Base-by-base conservation (phyloP, 35 echinoderm and acorn worm genomes). In the Eucidaris tribuloides region DNA sequence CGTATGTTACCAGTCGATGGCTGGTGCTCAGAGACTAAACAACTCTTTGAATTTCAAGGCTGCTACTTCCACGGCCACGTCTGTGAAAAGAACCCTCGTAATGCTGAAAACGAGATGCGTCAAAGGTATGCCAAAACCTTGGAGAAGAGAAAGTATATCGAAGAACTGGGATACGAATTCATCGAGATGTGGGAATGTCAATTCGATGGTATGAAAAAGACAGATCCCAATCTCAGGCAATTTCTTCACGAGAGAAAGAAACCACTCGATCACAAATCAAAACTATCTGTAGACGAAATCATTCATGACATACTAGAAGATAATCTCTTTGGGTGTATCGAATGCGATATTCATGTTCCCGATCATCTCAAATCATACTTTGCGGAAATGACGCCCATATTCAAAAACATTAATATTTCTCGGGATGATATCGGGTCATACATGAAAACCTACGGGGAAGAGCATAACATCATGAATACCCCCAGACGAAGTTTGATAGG, bases 261-360 rank as follows among this genome's bases (percentile, higher is more conserved):
- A 52, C 77, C 77, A 1, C 45, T 52, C 23, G 18, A 79, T 32
- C 2, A 79, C 77, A 79, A 55, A 79, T 6, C 2, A 1, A 46
- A 50, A 6, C 18, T 79, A 35, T 0, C 77, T 3, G 7, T 1
- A 28, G 44, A 79, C n/a, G 43, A 79, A 79, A 79, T 79, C 17
- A 52, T 54, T 0, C 11, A 79, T 1, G 77, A 5, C 6, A 28
- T 79, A 5, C 46, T 14, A 31, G 19, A 17, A 4, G 77, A 42
- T 7, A 15, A 14, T 7, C 45, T 84, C 17, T 84, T 84, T 3
- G 82, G 82, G 5, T 34, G 5, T 5, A 74, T 84, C 40, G 82
- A 84, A 45, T 84, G 63, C 24, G 82, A 84, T 62, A 84, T 84
- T 50, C 61, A 84, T 25, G 82, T 84, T 23, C 63, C 41, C 58